Evolutionary conservation across 2,113 vertebrate species (phyloP).

Genomic region (Eira barbara): DNA sequence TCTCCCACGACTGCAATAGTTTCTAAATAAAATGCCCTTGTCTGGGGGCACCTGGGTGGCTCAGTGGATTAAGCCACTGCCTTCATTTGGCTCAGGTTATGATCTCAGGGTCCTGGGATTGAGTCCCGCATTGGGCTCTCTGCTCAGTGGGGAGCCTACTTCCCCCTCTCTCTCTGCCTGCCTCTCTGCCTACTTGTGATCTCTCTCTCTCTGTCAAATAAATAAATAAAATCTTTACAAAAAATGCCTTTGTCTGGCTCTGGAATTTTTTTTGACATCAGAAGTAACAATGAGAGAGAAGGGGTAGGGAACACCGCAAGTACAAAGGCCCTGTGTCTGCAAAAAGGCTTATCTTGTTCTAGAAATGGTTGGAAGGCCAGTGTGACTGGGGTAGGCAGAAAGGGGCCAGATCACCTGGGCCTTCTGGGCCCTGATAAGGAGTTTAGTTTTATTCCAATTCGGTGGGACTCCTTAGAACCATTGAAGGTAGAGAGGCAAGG

Average conservation of each 20-base stretch:
- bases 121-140: no score
- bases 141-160: no score
- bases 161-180: no score
- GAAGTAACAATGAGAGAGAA: not conserved
- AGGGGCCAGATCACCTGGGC: not conserved
- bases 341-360: not conserved
- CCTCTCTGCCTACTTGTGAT: no score
- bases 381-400: no score
- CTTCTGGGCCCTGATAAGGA: not conserved
- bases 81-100: no score
- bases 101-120: no score
- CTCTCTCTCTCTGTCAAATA: no score
- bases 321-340: not conserved
- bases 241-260: not conserved
- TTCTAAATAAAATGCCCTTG: not conserved
- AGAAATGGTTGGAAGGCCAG: not conserved
- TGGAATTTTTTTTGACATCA: not conserved
- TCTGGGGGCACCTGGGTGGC: no score
- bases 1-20: not conserved
- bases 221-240: not conserved
- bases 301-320: not conserved
- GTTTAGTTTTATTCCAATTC: not conserved
- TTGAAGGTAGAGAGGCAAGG: not conserved
- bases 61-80: no score
- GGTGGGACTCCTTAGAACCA: not conserved